A percentile compares a stretch with the other conserved stretches of the same genome.
Evolutionary conservation across 2,797 vertebrate genomes (phyloP).

Genomic region (Pantherophis vulpinus): DNA sequence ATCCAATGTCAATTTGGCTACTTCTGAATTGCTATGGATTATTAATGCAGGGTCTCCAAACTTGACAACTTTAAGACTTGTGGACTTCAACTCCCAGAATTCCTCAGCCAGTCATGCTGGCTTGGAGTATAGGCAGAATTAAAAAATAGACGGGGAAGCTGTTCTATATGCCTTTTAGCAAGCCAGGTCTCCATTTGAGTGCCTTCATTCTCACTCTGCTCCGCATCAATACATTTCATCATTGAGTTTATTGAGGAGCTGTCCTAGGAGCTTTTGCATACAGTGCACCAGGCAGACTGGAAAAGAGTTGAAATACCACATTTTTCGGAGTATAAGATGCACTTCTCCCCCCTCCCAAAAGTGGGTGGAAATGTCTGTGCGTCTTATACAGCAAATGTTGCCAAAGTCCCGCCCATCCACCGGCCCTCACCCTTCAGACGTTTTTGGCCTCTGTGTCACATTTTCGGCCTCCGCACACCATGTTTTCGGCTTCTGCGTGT

Average conservation of each 20-base stretch:
- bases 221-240: neutral
- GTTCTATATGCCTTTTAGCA: neutral
- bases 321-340: no score
- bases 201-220: neutral
- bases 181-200: neutral
- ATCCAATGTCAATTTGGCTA: neutral
- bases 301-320: neutral
- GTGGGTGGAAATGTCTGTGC: no score
- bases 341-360: no score
- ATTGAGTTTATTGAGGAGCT: neutral
- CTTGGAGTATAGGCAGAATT: neutral
- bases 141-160: neutral
- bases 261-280: neutral
- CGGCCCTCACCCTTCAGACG: accelerated
- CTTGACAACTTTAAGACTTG: neutral
- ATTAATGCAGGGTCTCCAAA: neutral
- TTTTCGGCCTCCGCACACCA: no score
- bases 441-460: no score
- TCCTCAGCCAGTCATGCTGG: neutral
- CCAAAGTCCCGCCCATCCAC: no score
- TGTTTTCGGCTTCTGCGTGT: no score
- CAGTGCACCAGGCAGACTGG: neutral
- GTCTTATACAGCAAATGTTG: no score
- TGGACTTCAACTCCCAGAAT: neutral
- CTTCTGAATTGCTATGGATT: neutral